Evolutionary conservation across 1,140 invertebrate genomes (phyloP), one percentile per base, ranked within the genome.

Genomic region (Armadillidium nasatum): DNA sequence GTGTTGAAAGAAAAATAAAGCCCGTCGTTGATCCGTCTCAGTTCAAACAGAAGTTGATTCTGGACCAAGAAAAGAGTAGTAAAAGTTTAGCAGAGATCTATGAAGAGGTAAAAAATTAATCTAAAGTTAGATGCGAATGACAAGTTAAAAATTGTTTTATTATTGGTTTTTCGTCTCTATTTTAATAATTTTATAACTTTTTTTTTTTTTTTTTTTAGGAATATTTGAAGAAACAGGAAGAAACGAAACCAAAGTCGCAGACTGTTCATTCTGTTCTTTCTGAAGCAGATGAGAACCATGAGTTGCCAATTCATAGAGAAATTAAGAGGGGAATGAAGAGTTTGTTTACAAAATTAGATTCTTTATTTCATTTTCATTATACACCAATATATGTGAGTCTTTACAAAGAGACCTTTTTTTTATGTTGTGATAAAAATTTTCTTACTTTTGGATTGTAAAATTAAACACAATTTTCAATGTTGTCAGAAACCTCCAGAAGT

Each of bases 61-160:
- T 99, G 22, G 92, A 98, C 85, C 94, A 97, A 82, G 94, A 97
- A 83, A 99, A 99, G 83, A 97, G 95, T 80, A 98, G 98, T 86
- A 86, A 91, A 75, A 97, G 96, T 81, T 87, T 99, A 54, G 93
- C 95, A 2, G 89, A 99, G 86, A 92, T 99, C 75, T 99, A 99
- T 85, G 97, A 99, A 86, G 88, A 93, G 83, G 86, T 86, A 74
- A 72, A 80, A n/a, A n/a, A n/a, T n/a, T n/a, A n/a, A n/a, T n/a
- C n/a, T n/a, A n/a, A n/a, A n/a, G n/a, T n/a, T n/a, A n/a, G n/a
- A n/a, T 72, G 44, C 19, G 13, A 2, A 19, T 22, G 60, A 15
- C 2, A 2, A 22, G 66, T 75, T 13, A 44, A 76, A 76, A 23
- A 76, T 46, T 74, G n/a, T n/a, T 13, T 19, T 21, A 11, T 9